A percentile compares a stretch with the other conserved stretches of the same genome.
These are phyloP conservation scores for Mycalesis mineus DNA, from an alignment of 2,888 invertebrate genomes.

Conservation along the genomic window DNA sequence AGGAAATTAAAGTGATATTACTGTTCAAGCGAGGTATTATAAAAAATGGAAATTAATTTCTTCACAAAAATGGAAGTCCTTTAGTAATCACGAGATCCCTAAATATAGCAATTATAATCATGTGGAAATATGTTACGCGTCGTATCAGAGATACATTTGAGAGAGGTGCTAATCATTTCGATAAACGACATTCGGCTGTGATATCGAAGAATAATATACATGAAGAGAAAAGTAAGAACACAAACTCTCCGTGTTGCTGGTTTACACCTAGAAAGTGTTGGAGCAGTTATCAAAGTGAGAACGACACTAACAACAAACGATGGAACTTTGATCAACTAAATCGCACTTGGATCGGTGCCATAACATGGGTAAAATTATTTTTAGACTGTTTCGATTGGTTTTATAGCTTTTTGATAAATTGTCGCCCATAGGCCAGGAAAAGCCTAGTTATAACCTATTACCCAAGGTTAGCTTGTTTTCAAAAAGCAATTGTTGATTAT, in stretches of 20 bases:
- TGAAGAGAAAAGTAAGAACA: constrained; percentile 47
- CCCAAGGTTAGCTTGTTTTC: background rate
- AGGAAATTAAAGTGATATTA: background rate
- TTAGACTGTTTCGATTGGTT: constrained; percentile 1
- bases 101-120: constrained; percentile 34
- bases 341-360: constrained; percentile 71
- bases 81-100: constrained; percentile 1
- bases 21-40: background rate
- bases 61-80: constrained; percentile 20
- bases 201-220: constrained; percentile 42
- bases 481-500: background rate
- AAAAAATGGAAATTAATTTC: background rate
- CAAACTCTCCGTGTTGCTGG: constrained; percentile 48
- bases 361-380: constrained; percentile 66
- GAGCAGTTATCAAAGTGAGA: constrained; percentile 40
- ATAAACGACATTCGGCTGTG: constrained; percentile 63
- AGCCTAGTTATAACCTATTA: background rate
- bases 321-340: constrained; percentile 67
- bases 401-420: background rate
- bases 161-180: constrained; percentile 68
- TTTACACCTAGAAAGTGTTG: constrained; percentile 50
- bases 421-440: background rate
- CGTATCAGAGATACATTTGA: constrained; percentile 72
- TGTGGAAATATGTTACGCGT: constrained; percentile 78
- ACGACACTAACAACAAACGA: constrained; percentile 56